Conservation (phyloP, 2,797 vertebrate genomes). For the Melanotaenia boesemani region DNA sequence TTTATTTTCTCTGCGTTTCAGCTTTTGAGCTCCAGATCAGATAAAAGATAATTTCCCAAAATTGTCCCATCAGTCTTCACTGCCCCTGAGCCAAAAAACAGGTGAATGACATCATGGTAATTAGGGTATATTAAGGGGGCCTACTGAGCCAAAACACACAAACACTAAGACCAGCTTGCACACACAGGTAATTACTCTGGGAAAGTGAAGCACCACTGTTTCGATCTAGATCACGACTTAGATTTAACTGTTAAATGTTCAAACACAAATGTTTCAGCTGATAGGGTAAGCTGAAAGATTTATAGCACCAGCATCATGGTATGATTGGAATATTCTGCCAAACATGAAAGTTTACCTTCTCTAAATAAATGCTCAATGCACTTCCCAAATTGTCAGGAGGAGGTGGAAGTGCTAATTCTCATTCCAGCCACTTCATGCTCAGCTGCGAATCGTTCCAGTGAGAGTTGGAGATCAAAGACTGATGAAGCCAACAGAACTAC, state of each 20-base stretch:
- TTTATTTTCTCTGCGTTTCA: slow-evolving; percentile 48
- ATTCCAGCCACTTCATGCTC: too few species aligned
- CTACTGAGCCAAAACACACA: slow-evolving; percentile 59
- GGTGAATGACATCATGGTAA: slow-evolving; percentile 70
- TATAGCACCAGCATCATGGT: slow-evolving; percentile 8
- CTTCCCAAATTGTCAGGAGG: too few species aligned
- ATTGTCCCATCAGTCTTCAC: slow-evolving; percentile 65
- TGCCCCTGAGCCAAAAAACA: slow-evolving; percentile 43
- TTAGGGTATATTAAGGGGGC: slow-evolving; percentile 53
- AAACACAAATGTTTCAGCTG: slow-evolving; percentile 5
- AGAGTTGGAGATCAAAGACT: too few species aligned
- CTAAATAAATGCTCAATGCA: too few species aligned
- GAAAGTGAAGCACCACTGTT: slow-evolving; percentile 19
- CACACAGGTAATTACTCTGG: slow-evolving; percentile 23
- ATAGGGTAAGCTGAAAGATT: slow-evolving; percentile 32
- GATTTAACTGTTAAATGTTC: slow-evolving; percentile 23
- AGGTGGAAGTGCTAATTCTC: too few species aligned
- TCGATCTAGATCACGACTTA: slow-evolving; percentile 31
- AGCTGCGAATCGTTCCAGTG: too few species aligned
- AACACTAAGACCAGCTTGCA: slow-evolving; percentile 14
- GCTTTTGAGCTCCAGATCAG: slow-evolving; percentile 67
- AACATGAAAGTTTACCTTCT: slow-evolving; percentile 6
- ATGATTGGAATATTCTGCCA: slow-evolving; percentile 8
- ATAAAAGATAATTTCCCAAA: slow-evolving; percentile 70
- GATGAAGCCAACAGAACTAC: too few species aligned